Percentiles rank a stretch among this genome's conserved stretches.
These are phyloP conservation scores for Anthoscopus minutus DNA, from an alignment of 2,113 vertebrate genomes.

Conservation along the genomic window DNA sequence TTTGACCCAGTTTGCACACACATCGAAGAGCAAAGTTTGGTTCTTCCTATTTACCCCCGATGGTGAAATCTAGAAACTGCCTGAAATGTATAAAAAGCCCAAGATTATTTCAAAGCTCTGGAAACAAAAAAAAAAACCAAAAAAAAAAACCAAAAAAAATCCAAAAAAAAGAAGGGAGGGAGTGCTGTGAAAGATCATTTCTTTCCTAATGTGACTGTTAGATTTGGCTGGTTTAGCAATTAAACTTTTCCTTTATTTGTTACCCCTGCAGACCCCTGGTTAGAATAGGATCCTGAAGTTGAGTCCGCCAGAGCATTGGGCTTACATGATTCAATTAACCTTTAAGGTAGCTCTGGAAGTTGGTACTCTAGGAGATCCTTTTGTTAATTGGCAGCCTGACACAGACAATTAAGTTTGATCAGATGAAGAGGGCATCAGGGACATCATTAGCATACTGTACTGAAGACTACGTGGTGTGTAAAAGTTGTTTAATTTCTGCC, in stretches of 20 bases:
- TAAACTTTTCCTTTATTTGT: slow-evolving; percentile 59
- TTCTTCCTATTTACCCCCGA: not conserved
- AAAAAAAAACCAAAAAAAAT: no score
- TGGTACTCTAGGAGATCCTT: slow-evolving; percentile 69
- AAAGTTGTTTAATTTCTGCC: slow-evolving; percentile 79
- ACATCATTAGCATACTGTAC: slow-evolving; percentile 76
- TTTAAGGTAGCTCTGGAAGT: slow-evolving; percentile 77
- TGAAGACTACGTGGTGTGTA: slow-evolving; percentile 72
- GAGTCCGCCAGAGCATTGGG: slow-evolving; percentile 67
- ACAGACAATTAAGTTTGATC: slow-evolving; percentile 81
- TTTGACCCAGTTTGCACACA: not conserved
- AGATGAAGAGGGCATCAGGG: slow-evolving; percentile 77
- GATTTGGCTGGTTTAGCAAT: slow-evolving; percentile 40
- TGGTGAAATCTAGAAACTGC: not conserved
- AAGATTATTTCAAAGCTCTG: not conserved
- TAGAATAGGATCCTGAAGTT: slow-evolving; percentile 66
- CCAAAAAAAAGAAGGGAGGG: not conserved
- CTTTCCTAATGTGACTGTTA: not conserved
- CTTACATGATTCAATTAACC: slow-evolving; percentile 83
- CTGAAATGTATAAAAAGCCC: not conserved
- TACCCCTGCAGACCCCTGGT: slow-evolving; percentile 56
- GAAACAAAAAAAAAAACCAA: not conserved
- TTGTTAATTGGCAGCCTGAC: slow-evolving; percentile 80
- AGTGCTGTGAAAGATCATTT: slow-evolving; percentile 31
- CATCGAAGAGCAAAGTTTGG: not conserved